A percentile compares a stretch with the other conserved stretches of the same genome.
Conservation (phyloP, 1,140 invertebrate genomes). For the Andricus grossulariae region DNA sequence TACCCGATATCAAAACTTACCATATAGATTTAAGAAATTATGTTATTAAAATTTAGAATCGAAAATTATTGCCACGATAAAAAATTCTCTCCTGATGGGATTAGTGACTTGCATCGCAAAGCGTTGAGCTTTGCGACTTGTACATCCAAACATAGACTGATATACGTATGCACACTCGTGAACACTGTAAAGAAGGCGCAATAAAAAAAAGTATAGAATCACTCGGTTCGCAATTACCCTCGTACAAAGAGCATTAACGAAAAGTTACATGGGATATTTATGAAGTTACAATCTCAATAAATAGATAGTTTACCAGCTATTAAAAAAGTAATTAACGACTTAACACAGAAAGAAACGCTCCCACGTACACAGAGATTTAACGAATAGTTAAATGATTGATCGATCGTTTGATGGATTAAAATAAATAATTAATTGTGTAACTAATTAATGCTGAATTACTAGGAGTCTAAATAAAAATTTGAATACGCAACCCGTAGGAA, state of each 20-base stretch:
- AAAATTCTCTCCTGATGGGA: slow-evolving; percentile 4
- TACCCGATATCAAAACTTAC: too few species aligned
- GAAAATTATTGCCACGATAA: not conserved
- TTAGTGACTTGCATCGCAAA: slow-evolving; percentile 11
- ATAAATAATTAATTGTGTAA: slow-evolving; percentile 64
- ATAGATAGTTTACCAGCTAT: slow-evolving; percentile 69
- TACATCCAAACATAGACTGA: slow-evolving; percentile 28
- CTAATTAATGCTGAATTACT: slow-evolving; percentile 68
- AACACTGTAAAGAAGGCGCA: not conserved
- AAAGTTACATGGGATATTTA: slow-evolving; percentile 67
- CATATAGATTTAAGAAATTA: too few species aligned
- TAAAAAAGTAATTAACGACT: slow-evolving; percentile 62
- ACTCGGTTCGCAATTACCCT: slow-evolving; percentile 67
- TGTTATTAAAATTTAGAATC: too few species aligned
- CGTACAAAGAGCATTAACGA: slow-evolving; percentile 66
- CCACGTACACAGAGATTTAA: slow-evolving; percentile 58
- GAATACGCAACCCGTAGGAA: slow-evolving; percentile 66
- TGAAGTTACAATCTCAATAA: slow-evolving; percentile 67
- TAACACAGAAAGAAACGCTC: slow-evolving; percentile 47
- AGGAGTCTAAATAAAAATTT: slow-evolving; percentile 67
- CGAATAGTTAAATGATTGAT: slow-evolving; percentile 61
- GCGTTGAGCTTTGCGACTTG: slow-evolving; percentile 9
- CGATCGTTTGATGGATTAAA: slow-evolving; percentile 55
- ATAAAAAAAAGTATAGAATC: slow-evolving; percentile 40
- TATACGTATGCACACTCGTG: not conserved